Conservation (phyloP, 1,140 invertebrate species). For the Euglossa dilemma region DNA sequence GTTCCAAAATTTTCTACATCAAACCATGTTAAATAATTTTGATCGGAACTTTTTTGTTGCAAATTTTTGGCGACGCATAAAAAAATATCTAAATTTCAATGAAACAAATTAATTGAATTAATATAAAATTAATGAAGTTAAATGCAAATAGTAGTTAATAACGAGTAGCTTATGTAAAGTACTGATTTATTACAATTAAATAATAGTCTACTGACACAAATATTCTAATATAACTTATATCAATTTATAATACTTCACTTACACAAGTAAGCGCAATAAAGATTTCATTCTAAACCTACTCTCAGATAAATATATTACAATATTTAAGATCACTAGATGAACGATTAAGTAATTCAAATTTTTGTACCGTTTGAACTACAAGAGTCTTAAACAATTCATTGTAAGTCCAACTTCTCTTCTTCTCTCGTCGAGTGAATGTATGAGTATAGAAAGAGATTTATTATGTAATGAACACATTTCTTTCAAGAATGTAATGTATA, state of each 20-base stretch:
- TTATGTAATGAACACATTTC: conserved; percentile 51
- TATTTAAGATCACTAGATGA: conserved; percentile 26
- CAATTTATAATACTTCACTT: conserved; percentile 31
- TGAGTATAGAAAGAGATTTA: conserved; percentile 40
- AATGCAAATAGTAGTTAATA: not conserved
- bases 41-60: not conserved
- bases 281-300: conserved; percentile 33
- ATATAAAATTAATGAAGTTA: not conserved
- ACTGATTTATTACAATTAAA: conserved; percentile 50
- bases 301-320: conserved; percentile 51
- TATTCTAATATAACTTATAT: conserved; percentile 36
- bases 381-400: conserved; percentile 32
- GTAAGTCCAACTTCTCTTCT: conserved; percentile 1
- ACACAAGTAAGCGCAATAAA: conserved; percentile 34
- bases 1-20: not conserved
- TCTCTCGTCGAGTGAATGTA: conserved; percentile 12
- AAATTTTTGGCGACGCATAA: not conserved
- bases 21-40: not conserved
- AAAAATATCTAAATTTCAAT: not conserved
- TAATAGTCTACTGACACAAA: conserved; percentile 37
- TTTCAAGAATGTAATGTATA: conserved; percentile 42
- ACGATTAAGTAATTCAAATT: conserved; percentile 31
- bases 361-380: conserved; percentile 47
- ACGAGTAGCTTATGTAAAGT: conserved; percentile 27
- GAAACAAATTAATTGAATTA: not conserved